These are phyloP conservation scores for Rousettus leschenaultii DNA, from an alignment of 2,113 vertebrate species.

Conservation along the genomic window DNA sequence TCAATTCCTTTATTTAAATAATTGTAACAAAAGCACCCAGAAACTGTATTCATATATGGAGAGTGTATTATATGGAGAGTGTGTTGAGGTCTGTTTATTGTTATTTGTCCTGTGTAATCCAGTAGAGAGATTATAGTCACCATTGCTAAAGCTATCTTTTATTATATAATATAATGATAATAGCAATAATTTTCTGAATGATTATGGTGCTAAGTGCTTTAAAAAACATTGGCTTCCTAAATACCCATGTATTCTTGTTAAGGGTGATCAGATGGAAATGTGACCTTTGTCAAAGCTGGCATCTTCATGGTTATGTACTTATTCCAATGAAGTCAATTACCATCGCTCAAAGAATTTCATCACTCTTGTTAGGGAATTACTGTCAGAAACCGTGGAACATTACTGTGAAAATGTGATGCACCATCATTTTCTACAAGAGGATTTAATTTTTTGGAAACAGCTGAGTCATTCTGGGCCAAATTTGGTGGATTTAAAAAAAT, in stretches of 20 bases:
- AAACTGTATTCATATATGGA: neutral
- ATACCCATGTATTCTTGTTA: neutral
- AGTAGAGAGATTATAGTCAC: neutral
- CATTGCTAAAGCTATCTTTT: neutral
- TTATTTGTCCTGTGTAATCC: neutral
- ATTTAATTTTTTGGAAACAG: neutral
- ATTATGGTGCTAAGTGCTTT: neutral
- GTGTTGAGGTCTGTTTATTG: neutral
- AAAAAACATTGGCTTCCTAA: neutral
- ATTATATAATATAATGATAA: neutral
- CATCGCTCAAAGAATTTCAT: neutral
- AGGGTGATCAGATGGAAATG: neutral
- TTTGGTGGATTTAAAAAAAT: neutral
- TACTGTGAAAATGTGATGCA: neutral
- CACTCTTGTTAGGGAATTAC: neutral
- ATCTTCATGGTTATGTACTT: neutral
- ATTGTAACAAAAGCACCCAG: neutral
- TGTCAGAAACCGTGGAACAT: neutral
- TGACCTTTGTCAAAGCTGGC: neutral
- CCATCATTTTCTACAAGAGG: neutral
- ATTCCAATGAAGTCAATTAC: neutral
- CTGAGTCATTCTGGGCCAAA: neutral
- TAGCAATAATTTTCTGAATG: neutral
- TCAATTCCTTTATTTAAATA: neutral
- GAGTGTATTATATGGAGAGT: neutral